Evolutionary conservation across 2,113 vertebrate genomes (phyloP).

Genomic region (Chamaea fasciata): DNA sequence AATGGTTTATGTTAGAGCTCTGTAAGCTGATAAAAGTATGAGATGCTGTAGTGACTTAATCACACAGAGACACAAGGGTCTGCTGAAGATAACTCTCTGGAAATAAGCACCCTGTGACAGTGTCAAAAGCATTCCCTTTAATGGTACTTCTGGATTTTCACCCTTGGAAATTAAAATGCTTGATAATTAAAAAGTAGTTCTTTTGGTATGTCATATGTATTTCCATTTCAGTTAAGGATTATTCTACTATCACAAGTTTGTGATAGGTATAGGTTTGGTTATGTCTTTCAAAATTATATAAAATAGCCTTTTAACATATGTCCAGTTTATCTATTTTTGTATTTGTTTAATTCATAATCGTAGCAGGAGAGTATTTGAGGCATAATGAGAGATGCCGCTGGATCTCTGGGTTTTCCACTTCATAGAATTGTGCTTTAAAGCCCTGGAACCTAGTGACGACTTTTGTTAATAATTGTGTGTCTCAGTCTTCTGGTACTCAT

Average conservation of each 20-base stretch:
- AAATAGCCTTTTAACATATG: not conserved
- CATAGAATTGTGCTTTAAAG: not conserved
- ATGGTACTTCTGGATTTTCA: not conserved
- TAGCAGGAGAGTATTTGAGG: not conserved
- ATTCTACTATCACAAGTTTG: not conserved
- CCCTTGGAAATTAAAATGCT: not conserved
- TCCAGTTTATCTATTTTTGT: not conserved
- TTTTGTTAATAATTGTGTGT: not conserved
- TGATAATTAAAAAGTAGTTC: not conserved
- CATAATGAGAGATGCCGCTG: not conserved
- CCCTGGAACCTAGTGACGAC: not conserved
- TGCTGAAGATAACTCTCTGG: not conserved
- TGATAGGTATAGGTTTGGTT: not conserved
- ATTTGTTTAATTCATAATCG: not conserved
- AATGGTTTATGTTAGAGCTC: not conserved
- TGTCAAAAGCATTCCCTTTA: not conserved
- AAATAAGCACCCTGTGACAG: not conserved
- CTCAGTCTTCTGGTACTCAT: not conserved
- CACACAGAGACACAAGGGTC: not conserved
- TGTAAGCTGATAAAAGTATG: not conserved
- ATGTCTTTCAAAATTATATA: not conserved
- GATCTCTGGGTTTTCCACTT: not conserved
- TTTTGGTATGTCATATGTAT: not conserved
- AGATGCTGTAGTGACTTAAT: conserved; percentile 32
- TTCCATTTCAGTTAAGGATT: not conserved